Evolutionary conservation across 2,888 invertebrate genomes (phyloP).

Genomic region (Zhuqinia jingwanae): DNA sequence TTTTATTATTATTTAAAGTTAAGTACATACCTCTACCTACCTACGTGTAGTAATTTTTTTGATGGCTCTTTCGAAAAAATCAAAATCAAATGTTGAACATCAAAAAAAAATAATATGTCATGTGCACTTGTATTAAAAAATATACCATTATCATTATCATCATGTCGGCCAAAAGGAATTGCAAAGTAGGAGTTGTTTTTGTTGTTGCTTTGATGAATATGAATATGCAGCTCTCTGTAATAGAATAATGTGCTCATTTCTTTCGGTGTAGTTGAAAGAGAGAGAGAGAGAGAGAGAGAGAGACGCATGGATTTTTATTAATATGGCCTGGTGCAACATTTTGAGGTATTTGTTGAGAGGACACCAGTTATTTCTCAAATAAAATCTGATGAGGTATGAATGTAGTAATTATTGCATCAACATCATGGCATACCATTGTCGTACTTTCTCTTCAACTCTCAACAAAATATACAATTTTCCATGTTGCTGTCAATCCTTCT

Average conservation of each 20-base stretch:
- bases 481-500: constrained; percentile 38
- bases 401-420: constrained; percentile 55
- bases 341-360: background rate
- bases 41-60: background rate
- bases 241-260: background rate
- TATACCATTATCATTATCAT: background rate
- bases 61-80: background rate
- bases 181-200: constrained; percentile 24
- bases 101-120: constrained; percentile 45
- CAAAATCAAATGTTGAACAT: constrained; percentile 21
- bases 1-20: constrained; percentile 27
- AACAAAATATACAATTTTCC: constrained; percentile 17
- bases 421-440: constrained; percentile 18
- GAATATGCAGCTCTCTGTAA: too few relatives aligned
- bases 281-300: background rate
- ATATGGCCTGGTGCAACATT: background rate
- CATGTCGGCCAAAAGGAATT: constrained; percentile 43
- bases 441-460: constrained; percentile 37
- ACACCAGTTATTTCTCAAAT: constrained; percentile 58
- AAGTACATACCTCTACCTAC: background rate
- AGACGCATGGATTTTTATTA: constrained; percentile 27
- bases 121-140: constrained; percentile 13
- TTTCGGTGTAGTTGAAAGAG: too few relatives aligned
- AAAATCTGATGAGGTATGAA: constrained; percentile 19
- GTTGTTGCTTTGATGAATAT: too few relatives aligned